A percentile compares a stretch with the other conserved stretches of the same genome.
Conservation (phyloP, 2,113 vertebrate species). For the Cairina moschata region DNA sequence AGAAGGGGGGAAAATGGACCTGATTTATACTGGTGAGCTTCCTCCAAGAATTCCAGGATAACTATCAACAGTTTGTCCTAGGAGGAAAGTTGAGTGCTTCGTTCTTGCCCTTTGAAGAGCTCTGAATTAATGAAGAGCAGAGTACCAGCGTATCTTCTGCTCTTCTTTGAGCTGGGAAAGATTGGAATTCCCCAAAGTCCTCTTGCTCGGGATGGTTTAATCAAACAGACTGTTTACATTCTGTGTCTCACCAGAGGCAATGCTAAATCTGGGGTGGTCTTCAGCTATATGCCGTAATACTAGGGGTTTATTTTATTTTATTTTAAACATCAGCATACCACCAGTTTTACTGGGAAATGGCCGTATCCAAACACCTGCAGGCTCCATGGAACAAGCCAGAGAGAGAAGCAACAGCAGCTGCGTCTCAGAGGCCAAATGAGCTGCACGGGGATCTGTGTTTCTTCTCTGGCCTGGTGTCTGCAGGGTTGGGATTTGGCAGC, state of each 20-base stretch:
- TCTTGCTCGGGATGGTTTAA: constrained; percentile 54
- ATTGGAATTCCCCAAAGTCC: constrained; percentile 49
- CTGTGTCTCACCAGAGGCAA: constrained; percentile 28
- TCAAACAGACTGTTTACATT: constrained; percentile 61
- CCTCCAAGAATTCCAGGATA: neutral
- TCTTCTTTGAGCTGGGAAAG: neutral
- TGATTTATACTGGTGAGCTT: neutral
- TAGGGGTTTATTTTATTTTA: constrained; percentile 31
- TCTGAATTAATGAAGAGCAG: constrained; percentile 38
- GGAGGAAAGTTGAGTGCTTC: neutral
- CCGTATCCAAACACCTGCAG: constrained; percentile 45
- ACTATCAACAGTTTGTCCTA: neutral
- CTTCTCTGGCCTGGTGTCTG: neutral
- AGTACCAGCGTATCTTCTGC: neutral
- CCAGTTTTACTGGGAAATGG: constrained; percentile 1
- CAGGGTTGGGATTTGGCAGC: neutral
- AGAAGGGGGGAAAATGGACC: neutral
- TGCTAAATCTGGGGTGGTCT: constrained; percentile 46
- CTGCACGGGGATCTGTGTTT: neutral
- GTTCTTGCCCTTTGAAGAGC: constrained; percentile 27
- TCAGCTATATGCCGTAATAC: neutral
- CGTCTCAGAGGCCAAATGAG: neutral
- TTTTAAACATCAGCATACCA: constrained; percentile 41
- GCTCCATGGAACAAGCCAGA: neutral
- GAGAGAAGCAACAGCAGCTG: constrained; percentile 15